Evolutionary conservation across 2,888 invertebrate species (phyloP), one percentile per base, ranked within the genome.

Genomic region (Dryobota labecula): DNA sequence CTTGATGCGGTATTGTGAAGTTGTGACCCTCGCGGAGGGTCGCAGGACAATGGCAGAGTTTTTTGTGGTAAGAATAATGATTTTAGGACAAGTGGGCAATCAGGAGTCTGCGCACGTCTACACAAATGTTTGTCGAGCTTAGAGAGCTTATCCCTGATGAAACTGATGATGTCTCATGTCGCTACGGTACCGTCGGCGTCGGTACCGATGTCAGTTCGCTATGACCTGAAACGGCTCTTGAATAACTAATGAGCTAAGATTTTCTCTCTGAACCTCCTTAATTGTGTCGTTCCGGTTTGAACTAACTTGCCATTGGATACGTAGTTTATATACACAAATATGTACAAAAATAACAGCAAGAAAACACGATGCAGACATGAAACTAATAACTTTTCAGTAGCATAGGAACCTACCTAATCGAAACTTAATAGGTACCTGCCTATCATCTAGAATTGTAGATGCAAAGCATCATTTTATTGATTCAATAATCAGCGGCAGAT

Each of bases 11-110:
- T 78, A 84, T 87, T 86, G 84, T 85, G 68, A 18, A 54, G 36
- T 20, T 18, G 76, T 58, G 77, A 69, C 67, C 72, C 84, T 73
- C 63, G 49, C 38, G 56, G 64, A 65, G 74, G 85, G 77, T 77
- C 72, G 73, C 24, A 71, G 36, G 57, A 86, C 80, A 82, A 77
- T 82, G 54, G 72, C 64, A 36, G 63, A 69, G 51, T 75, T 76
- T 76, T 78, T 78, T 84, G 84, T 86, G 76, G 71, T 67, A 20
- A 47, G 82, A 85, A 86, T 86, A 84, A 86, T 84, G 79, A 78
- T 76, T 70, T 83, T 82, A 64, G 73, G 76, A 84, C 86, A 87
- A 86, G 87, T 87, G 86, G 84, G 78, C 83, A 82, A 84, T 86
- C 84, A 69, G 57, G 73, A 86, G 80, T 87, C 83, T 78, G 83